Base-by-base conservation (phyloP, 2,888 invertebrate species). In the Xanthorhoe designata region DNA sequence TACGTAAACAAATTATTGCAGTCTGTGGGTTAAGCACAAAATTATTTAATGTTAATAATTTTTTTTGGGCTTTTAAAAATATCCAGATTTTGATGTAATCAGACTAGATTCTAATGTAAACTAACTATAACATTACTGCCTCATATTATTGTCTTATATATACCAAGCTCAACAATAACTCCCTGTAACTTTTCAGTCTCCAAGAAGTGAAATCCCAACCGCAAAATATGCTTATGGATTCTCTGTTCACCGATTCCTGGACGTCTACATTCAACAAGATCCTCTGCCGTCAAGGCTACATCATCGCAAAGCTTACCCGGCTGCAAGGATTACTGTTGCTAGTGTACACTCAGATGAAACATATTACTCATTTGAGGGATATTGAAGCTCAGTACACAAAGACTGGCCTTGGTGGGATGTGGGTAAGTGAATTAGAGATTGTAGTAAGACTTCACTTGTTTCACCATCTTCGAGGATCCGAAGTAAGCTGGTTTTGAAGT, bases 121-220 rank as follows among this genome's bases (percentile, higher is more conserved):
- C 24, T 24, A 4, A 3, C 24, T 24, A 24, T 24, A 24, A n/a
- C n/a, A n/a, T n/a, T n/a, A n/a, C n/a, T n/a, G n/a, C n/a, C n/a
- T n/a, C n/a, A n/a, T n/a, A n/a, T n/a, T n/a, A n/a, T n/a, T n/a
- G n/a, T 24, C 24, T 24, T 24, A 24, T 24, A 24, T 3, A 1
- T 24, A 24, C n/a, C n/a, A n/a, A n/a, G n/a, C n/a, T n/a, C n/a
- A n/a, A n/a, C n/a, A n/a, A n/a, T 24, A 32, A 32, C 32, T 32
- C 0, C 0, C 5, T 32, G 32, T 32, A 32, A 32, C 8, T 32
- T 84, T 84, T 64, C 81, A 96, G 96, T 17, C 91, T 98, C 66
- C 98, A 98, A 94, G 98, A 98, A 94, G 97, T 98, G 0, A 98
- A 97, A 83, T 96, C 97, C 0, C 97, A 97, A 78, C 97, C 97